Percentiles rank a stretch among this genome's conserved stretches.
phyloP scores from a whole-genome alignment of 2,888 invertebrate genomes.

The Netelia fuscicornis region DNA sequence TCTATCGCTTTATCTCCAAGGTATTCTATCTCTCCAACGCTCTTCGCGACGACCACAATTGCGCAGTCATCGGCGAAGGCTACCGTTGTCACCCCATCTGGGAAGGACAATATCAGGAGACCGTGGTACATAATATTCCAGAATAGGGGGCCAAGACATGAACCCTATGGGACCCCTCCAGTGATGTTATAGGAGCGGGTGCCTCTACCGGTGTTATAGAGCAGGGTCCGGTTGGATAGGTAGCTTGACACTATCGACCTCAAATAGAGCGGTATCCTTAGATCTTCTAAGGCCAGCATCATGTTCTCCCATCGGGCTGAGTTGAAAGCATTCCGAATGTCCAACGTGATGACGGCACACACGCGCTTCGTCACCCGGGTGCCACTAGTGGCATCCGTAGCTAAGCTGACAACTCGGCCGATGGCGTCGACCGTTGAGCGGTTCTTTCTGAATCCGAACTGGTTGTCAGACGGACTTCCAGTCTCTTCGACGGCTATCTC shows the following conservation, averaged over 20 bases:
- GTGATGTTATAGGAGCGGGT: too few relatives aligned
- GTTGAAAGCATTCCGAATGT: constrained; percentile 5
- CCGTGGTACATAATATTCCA: constrained; percentile 58
- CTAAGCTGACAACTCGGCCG: too few relatives aligned
- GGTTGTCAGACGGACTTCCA: too few relatives aligned
- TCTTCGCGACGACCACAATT: constrained; percentile 11
- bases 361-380: neutral
- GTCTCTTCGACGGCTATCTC: too few relatives aligned
- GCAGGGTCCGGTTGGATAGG: neutral
- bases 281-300: constrained; percentile 4
- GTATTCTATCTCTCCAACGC: neutral
- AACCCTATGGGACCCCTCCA: constrained; percentile 26
- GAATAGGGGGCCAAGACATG: constrained; percentile 34
- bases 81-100: constrained; percentile 3
- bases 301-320: constrained; percentile 24
- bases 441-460: too few relatives aligned
- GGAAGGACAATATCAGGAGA: constrained; percentile 8
- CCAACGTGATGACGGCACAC: constrained; percentile 33
- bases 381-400: too few relatives aligned
- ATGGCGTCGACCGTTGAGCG: too few relatives aligned
- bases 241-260: constrained; percentile 10
- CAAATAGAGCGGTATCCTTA: constrained; percentile 8
- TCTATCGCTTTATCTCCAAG: neutral
- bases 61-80: constrained; percentile 8
- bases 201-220: too few relatives aligned